Conservation (phyloP, 2,888 invertebrate genomes). For the Ypsolopha scabrella region DNA sequence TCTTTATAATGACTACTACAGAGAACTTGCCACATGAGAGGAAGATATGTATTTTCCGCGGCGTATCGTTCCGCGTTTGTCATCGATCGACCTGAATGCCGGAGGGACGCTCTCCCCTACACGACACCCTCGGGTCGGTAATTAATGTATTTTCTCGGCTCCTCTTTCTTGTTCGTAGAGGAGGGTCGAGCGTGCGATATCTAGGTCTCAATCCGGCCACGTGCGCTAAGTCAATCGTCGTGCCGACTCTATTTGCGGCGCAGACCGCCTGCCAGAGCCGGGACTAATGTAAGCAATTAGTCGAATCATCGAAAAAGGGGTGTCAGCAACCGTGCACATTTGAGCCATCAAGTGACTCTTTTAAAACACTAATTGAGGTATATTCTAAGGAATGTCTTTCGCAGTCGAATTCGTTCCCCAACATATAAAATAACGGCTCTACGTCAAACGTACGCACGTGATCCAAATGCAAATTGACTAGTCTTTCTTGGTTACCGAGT, state of each 20-base stretch:
- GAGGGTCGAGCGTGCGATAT: constrained; percentile 6
- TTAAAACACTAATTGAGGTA: no score
- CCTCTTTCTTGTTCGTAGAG: not conserved
- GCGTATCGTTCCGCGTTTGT: not conserved
- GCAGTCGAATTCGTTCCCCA: no score
- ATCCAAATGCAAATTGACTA: not conserved
- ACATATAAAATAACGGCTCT: not conserved
- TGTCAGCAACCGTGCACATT: constrained; percentile 37
- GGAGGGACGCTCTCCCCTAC: constrained; percentile 5
- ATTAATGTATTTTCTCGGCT: not conserved
- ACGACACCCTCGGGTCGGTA: no score
- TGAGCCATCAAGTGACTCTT: no score
- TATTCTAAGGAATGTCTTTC: no score
- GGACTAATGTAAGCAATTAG: constrained; percentile 59
- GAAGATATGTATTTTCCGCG: not conserved
- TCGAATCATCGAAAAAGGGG: constrained; percentile 44
- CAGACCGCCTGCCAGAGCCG: constrained; percentile 30
- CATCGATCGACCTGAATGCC: not conserved
- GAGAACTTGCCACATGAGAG: not conserved
- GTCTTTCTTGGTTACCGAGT: no score
- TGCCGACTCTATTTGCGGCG: constrained; percentile 52
- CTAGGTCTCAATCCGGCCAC: constrained; percentile 22
- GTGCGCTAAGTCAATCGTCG: constrained; percentile 53
- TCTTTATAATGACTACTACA: not conserved
- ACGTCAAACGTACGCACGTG: not conserved